These are phyloP conservation scores for Mionectes macconnelli DNA, from an alignment of 2,113 vertebrate genomes.

Conservation along the genomic window DNA sequence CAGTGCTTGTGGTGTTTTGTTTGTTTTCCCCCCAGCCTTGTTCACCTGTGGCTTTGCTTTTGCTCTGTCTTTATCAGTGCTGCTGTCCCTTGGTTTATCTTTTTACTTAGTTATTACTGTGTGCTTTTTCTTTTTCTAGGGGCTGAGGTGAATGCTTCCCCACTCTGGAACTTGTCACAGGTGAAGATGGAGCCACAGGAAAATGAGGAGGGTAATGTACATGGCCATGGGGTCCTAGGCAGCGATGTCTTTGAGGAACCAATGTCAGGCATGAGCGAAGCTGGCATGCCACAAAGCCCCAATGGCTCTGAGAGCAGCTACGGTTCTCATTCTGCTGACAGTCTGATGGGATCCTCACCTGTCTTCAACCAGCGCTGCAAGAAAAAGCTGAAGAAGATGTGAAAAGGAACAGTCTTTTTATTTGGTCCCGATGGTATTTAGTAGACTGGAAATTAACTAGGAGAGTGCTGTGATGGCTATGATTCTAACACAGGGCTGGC, in stretches of 20 bases:
- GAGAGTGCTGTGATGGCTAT: not conserved
- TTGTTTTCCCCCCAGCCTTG: not conserved
- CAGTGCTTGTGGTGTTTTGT: not conserved
- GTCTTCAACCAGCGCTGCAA: slow-evolving; percentile 94
- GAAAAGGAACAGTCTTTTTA: slow-evolving; percentile 16
- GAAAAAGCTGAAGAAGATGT: slow-evolving; percentile 93
- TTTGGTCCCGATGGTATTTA: not conserved
- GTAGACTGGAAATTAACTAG: not conserved
- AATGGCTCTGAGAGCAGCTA: slow-evolving; percentile 92
- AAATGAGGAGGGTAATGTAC: slow-evolving; percentile 84
- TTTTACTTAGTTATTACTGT: not conserved
- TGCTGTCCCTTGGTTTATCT: not conserved
- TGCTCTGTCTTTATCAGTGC: not conserved
- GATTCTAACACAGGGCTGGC: not conserved
- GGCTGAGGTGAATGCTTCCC: slow-evolving; percentile 86
- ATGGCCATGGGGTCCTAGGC: slow-evolving; percentile 84
- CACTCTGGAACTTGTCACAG: slow-evolving; percentile 89
- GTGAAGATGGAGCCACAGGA: slow-evolving; percentile 98
- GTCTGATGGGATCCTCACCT: slow-evolving; percentile 90
- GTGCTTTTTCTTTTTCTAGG: slow-evolving; percentile 66
- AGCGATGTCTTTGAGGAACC: slow-evolving; percentile 96
- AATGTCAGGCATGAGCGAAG: slow-evolving; percentile 97
- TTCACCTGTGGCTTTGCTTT: not conserved
- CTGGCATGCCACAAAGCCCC: slow-evolving; percentile 88
- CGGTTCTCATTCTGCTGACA: slow-evolving; percentile 91